Evolutionary conservation across 2,797 vertebrate species (phyloP).

Genomic region (Halcyon badia): DNA sequence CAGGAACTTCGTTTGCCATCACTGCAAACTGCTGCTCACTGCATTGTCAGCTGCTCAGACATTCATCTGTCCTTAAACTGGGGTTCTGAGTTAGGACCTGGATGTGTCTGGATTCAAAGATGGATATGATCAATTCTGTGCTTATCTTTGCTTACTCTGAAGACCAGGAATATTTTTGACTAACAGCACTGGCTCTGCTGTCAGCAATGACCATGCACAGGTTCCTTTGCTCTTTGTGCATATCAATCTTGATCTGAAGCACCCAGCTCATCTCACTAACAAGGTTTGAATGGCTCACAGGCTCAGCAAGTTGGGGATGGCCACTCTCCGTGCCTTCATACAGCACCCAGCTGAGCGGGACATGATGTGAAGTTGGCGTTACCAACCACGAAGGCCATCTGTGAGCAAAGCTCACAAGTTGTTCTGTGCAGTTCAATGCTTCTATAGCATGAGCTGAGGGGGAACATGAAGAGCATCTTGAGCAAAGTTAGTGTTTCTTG

Average conservation of each 20-base stretch:
- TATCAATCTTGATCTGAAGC: background rate
- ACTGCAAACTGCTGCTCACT: too few species aligned
- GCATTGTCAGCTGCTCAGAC: background rate
- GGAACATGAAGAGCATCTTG: background rate
- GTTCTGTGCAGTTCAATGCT: background rate
- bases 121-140: background rate
- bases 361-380: background rate
- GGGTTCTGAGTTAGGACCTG: background rate
- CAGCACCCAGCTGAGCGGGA: background rate
- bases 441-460: background rate
- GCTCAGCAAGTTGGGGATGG: background rate
- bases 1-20: background rate
- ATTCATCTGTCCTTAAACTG: background rate
- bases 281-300: background rate
- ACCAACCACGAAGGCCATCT: background rate
- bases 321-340: fast-evolving
- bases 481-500: background rate
- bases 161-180: background rate
- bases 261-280: background rate
- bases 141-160: background rate
- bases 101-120: background rate
- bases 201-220: background rate
- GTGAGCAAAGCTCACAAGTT: fast-evolving
- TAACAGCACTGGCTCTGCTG: background rate
- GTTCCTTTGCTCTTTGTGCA: background rate